Conservation (phyloP, 2,113 vertebrate genomes). For the Coregonus clupeaformis region DNA sequence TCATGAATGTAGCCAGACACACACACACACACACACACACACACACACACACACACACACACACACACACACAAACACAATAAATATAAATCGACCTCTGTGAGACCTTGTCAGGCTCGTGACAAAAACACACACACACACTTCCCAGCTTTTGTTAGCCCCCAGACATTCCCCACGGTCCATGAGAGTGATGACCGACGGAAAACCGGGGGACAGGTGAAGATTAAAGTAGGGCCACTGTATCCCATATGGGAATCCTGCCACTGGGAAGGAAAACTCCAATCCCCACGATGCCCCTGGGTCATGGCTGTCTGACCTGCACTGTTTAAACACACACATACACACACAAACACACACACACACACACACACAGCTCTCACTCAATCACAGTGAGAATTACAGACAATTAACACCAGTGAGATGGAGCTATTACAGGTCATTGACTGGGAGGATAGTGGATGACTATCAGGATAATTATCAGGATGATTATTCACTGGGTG, state of each 20-base stretch:
- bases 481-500: too few relatives aligned
- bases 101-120: not conserved
- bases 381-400: not conserved
- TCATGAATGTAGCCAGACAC: too few relatives aligned
- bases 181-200: not conserved
- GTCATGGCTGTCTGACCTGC: not conserved
- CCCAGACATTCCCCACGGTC: not conserved
- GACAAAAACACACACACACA: not conserved
- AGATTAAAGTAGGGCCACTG: too few relatives aligned
- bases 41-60: too few relatives aligned
- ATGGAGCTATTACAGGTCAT: not conserved
- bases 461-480: too few relatives aligned
- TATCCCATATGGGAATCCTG: not conserved
- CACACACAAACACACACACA: too few relatives aligned
- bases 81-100: not conserved
- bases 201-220: not conserved
- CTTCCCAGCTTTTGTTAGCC: conserved; percentile 1
- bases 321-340: not conserved
- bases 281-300: not conserved
- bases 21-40: too few relatives aligned
- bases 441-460: not conserved
- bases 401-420: not conserved
- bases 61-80: too few relatives aligned
- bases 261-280: not conserved
- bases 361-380: not conserved